phyloP scores from a whole-genome alignment of 2,888 invertebrate species.

The Clunio marinus region DNA sequence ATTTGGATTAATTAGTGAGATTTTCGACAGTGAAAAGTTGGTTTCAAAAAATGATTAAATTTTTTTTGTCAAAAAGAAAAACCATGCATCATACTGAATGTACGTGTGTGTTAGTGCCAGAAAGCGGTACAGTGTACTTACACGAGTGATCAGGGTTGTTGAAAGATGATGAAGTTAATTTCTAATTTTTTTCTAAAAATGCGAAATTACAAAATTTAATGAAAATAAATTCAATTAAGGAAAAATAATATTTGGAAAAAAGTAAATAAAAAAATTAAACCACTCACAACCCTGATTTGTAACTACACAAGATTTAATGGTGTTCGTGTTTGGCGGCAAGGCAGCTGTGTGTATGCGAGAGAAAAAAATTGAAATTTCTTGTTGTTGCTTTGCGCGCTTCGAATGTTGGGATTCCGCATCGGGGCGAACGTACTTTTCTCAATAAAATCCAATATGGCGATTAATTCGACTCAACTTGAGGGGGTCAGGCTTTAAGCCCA shows the following conservation, averaged over 20 bases:
- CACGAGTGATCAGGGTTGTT: constrained; percentile 11
- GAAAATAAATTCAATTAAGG: too few species aligned
- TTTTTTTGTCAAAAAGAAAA: constrained; percentile 39
- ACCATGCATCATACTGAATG: constrained; percentile 37
- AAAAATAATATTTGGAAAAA: too few species aligned
- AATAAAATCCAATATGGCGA: constrained; percentile 38
- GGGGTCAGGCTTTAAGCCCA: background rate
- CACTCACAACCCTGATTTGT: constrained; percentile 14
- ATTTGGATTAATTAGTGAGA: background rate
- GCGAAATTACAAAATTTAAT: too few species aligned
- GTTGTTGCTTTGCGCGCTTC: constrained; percentile 32
- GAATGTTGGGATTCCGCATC: constrained; percentile 25
- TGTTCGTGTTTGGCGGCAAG: constrained; percentile 37
- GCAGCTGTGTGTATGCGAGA: constrained; percentile 28
- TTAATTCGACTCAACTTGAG: constrained; percentile 15
- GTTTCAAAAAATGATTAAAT: constrained; percentile 36
- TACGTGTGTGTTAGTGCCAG: constrained; percentile 32
- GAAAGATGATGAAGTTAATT: background rate
- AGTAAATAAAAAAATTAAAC: too few species aligned
- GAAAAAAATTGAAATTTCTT: constrained; percentile 33
- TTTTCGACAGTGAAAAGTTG: constrained; percentile 18
- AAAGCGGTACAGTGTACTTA: constrained; percentile 35
- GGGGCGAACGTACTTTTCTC: constrained; percentile 38
- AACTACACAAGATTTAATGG: background rate
- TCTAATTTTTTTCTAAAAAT: too few species aligned